These are phyloP conservation scores for Gymnocheta viridis DNA, from an alignment of 2,888 invertebrate genomes.

Conservation along the genomic window DNA sequence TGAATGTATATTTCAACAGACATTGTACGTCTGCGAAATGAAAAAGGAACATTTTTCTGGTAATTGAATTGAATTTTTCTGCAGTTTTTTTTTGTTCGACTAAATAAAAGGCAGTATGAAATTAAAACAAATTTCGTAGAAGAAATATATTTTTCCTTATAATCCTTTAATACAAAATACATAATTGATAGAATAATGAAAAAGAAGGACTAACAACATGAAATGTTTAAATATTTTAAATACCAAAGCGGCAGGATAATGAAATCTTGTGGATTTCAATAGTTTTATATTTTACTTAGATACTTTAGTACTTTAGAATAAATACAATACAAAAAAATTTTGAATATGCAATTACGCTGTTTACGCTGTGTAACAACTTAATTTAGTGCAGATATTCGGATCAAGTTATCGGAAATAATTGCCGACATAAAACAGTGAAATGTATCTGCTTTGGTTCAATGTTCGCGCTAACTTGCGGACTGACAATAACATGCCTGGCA, in stretches of 20 bases:
- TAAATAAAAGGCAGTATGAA: too few species aligned
- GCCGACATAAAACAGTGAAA: too few species aligned
- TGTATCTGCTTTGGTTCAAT: too few species aligned
- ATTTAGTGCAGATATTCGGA: too few species aligned
- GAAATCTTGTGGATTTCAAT: neutral
- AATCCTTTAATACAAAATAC: neutral
- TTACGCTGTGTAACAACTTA: too few species aligned
- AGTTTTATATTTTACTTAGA: too few species aligned
- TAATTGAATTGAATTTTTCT: slow-evolving; percentile 59
- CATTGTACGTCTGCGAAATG: neutral
- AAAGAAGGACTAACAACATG: neutral
- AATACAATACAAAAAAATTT: too few species aligned
- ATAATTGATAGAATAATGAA: neutral
- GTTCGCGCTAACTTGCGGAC: too few species aligned
- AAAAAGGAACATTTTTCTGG: slow-evolving; percentile 20
- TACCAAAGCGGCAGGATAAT: neutral
- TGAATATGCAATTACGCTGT: too few species aligned
- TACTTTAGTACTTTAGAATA: too few species aligned
- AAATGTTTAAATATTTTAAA: neutral
- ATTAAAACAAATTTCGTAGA: neutral
- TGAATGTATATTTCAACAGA: slow-evolving; percentile 5
- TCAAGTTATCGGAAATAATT: too few species aligned
- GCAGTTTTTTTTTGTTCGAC: neutral
- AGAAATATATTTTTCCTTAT: neutral
- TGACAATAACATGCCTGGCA: too few species aligned